Evolutionary conservation across 2,888 invertebrate genomes (phyloP).

Genomic region (Micoletzkya japonica): DNA sequence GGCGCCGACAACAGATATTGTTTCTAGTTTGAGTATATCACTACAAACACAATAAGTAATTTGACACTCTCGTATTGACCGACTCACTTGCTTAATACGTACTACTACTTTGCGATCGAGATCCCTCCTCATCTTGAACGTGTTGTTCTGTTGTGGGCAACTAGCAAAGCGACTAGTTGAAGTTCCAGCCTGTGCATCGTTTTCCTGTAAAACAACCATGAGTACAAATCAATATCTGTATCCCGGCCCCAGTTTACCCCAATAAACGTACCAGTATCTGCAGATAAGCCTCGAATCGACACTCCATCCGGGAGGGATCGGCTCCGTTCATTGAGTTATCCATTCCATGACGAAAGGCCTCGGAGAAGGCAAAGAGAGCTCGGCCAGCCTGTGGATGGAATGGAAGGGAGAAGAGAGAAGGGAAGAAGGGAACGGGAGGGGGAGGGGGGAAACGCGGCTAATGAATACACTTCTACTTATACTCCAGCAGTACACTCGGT

Average conservation of each 20-base stretch:
- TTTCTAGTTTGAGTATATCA: no score
- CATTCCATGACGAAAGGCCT: constrained; percentile 80
- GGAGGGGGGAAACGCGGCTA: neutral
- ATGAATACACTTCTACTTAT: neutral
- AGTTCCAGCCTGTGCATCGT: constrained; percentile 75
- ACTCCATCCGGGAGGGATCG: constrained; percentile 68
- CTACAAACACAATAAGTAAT: no score
- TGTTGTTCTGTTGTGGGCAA: constrained; percentile 66
- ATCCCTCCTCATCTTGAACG: constrained; percentile 76
- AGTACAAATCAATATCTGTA: neutral
- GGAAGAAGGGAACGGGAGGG: neutral
- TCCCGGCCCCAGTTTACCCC: neutral
- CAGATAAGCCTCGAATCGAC: constrained; percentile 85
- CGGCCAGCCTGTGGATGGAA: constrained; percentile 67
- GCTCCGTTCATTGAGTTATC: constrained; percentile 57
- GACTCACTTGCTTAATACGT: constrained; percentile 72
- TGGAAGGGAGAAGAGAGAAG: neutral
- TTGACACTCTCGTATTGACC: neutral
- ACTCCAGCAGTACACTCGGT: no score
- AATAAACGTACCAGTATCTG: constrained; percentile 76
- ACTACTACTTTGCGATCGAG: constrained; percentile 84
- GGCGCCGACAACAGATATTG: no score
- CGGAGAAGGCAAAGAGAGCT: constrained; percentile 79
- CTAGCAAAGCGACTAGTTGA: constrained; percentile 64
- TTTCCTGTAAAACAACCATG: constrained; percentile 71